Base-by-base conservation (phyloP, 2,888 invertebrate species). In the Hemistola chrysoprasaria region DNA sequence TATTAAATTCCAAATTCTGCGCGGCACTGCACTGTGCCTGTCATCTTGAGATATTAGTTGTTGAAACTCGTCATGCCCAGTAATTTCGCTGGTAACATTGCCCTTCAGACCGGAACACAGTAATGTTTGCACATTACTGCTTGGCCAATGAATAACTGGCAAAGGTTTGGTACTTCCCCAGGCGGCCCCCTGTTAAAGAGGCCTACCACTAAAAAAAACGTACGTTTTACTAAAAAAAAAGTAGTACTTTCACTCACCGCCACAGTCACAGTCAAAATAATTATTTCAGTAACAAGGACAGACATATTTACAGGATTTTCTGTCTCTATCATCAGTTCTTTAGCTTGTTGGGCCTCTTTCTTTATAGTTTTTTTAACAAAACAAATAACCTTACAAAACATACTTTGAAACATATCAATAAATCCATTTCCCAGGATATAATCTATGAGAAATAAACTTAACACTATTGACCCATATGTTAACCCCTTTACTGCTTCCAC, bases 341-440 rank as follows among this genome's bases (percentile, higher is more conserved):
- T 16, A 1, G 40, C 44, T 0, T 56, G 33, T 7, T 63, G 71
- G 0, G 60, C 59, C 29, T 83, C 78, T 11, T 79, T 72, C 6
- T 48, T 63, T 3, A 81, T 45, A 0, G 66, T 52, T 28, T 57
- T 76, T 40, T 47, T 75, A 0, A 81, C 50, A 6, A 74, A 71
- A 47, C 79, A 77, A 0, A 64, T 36, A 1, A 75, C 29, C 35
- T 67, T 76, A 35, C 81, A 80, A 20, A 71, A 54, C 0, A 58
- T 9, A 24, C 40, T 69, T 22, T 67, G 68, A 2, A 68, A 56
- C 38, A 72, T 56, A 4, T 73, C 70, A 1, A 78, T 55, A 21
- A 81, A 67, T 0, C 81, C 85, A 56, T 82, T 77, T 1, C 83
- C 86, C 1, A 84, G 40, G 2, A 65, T 10, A 23, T 71, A 74